These are phyloP conservation scores for Cataglyphis rosenhaueri DNA, from an alignment of 2,888 invertebrate genomes.

Conservation along the genomic window DNA sequence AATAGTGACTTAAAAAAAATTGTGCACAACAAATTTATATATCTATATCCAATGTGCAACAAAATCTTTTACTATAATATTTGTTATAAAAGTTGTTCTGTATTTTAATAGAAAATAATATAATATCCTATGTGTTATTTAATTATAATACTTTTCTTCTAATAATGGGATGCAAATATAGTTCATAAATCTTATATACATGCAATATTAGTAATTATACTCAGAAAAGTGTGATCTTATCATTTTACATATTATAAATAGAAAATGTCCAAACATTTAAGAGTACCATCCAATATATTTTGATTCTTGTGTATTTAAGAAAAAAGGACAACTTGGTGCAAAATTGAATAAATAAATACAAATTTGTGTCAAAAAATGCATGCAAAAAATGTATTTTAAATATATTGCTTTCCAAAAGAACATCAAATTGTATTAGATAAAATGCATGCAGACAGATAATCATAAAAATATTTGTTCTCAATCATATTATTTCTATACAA, in stretches of 20 bases:
- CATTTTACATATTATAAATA: not conserved
- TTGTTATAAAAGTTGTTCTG: not conserved
- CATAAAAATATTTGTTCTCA: constrained; percentile 20
- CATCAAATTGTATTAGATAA: constrained; percentile 14
- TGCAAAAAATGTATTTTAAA: constrained; percentile 1
- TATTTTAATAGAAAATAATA: not conserved
- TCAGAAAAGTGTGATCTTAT: not conserved
- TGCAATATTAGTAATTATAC: not conserved
- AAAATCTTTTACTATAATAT: not conserved
- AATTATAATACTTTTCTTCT: not conserved
- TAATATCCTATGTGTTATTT: not conserved
- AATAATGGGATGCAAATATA: not conserved
- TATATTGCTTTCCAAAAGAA: not conserved
- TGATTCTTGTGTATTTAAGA: not conserved
- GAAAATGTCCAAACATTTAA: not conserved
- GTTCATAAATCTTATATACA: not conserved
- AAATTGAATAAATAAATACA: not conserved
- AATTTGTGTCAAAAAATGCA: not conserved
- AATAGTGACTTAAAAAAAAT: not conserved
- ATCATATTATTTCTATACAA: constrained; percentile 1
- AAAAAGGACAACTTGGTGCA: not conserved
- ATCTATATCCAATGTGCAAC: not conserved
- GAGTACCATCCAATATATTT: not conserved
- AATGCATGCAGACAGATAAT: constrained; percentile 48
- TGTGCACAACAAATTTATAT: not conserved